Percentiles rank a stretch among this genome's conserved stretches.
phyloP scores from a whole-genome alignment of 2,113 vertebrate species.

The Calyptomena viridis region DNA sequence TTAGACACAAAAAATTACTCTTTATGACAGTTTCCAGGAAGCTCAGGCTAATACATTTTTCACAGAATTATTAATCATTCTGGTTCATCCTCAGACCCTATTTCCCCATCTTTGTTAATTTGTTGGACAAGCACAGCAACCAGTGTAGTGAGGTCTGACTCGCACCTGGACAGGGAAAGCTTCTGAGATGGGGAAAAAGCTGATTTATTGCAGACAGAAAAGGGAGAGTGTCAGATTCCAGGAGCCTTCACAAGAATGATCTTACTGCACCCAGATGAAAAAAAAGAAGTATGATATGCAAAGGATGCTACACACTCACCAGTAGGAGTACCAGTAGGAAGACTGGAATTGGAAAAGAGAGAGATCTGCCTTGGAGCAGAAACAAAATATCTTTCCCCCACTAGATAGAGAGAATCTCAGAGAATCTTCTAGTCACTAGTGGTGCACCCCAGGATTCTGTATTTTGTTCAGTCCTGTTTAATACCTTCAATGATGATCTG shows the following conservation, averaged over 20 bases:
- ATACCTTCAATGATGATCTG: not conserved
- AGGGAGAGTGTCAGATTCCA: not conserved
- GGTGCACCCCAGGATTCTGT: not conserved
- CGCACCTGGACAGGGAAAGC: not conserved
- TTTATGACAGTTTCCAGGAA: not conserved
- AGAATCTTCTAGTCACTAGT: not conserved
- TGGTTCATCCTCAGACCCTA: not conserved
- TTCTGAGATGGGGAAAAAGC: not conserved
- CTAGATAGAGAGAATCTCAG: not conserved
- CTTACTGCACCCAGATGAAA: not conserved
- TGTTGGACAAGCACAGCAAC: not conserved
- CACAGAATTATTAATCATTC: not conserved
- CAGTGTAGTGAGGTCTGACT: not conserved
- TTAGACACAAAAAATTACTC: not conserved
- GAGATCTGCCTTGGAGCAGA: not conserved
- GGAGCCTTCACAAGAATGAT: not conserved
- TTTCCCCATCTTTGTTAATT: not conserved
- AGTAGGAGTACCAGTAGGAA: no score
- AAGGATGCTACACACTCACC: not conserved
- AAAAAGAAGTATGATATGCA: not conserved
- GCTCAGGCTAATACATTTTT: not conserved
- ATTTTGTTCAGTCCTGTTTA: not conserved
- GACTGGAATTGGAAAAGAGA: not conserved
- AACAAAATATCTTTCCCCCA: not conserved
- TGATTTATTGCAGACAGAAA: not conserved